phyloP scores from a whole-genome alignment of 2,797 vertebrate species.

The Percopsis omiscomaycus region DNA sequence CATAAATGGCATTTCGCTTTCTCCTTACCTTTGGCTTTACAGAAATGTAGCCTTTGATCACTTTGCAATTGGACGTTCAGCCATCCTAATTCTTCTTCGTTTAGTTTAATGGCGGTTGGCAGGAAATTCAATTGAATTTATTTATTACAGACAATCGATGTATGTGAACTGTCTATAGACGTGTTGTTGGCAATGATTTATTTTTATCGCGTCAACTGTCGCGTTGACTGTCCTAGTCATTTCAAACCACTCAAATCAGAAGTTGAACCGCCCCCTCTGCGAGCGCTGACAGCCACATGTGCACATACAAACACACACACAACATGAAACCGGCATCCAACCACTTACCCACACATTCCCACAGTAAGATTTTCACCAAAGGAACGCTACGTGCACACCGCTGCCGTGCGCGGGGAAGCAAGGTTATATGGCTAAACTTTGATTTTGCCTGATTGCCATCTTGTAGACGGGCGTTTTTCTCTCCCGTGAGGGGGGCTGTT shows the following conservation, averaged over 20 bases:
- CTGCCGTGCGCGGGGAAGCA: background rate
- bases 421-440: slow-evolving; percentile 31
- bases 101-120: too few relatives aligned
- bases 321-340: too few relatives aligned
- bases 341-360: too few relatives aligned
- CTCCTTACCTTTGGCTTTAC: too few relatives aligned
- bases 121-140: too few relatives aligned
- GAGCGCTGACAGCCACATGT: slow-evolving; percentile 22
- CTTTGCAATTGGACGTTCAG: too few relatives aligned
- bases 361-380: background rate
- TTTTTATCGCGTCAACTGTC: slow-evolving; percentile 30
- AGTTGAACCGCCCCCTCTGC: slow-evolving; percentile 29
- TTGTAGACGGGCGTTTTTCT: slow-evolving; percentile 12
- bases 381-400: background rate
- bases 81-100: too few relatives aligned
- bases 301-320: slow-evolving; percentile 13
- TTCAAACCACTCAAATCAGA: slow-evolving; percentile 45
- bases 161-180: slow-evolving; percentile 18
- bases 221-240: slow-evolving; percentile 44
- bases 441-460: slow-evolving; percentile 41
- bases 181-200: slow-evolving; percentile 45
- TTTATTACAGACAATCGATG: too few relatives aligned
- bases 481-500: slow-evolving; percentile 27
- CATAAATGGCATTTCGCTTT: too few relatives aligned
- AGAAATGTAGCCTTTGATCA: too few relatives aligned